Percentiles rank a stretch among this genome's conserved stretches.
Conservation (phyloP, 2,797 vertebrate genomes). For the Sphenodon punctatus region DNA sequence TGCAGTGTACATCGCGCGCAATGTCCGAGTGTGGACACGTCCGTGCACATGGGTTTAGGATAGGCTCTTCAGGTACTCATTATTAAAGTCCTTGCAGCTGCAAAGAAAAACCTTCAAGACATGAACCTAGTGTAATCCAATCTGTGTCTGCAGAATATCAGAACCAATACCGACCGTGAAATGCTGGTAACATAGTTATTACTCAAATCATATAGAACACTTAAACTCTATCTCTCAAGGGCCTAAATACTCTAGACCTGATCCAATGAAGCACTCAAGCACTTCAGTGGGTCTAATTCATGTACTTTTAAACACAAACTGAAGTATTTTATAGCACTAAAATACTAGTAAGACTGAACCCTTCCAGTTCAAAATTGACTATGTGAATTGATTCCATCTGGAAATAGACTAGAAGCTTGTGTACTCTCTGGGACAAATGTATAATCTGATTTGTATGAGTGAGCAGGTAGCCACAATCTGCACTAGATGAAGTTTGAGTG, state of each 20-base stretch:
- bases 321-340: not conserved
- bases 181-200: not conserved
- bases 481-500: not conserved
- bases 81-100: no score
- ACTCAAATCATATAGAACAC: not conserved
- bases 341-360: not conserved
- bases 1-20: no score
- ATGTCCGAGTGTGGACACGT: no score
- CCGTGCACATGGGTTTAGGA: no score
- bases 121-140: not conserved
- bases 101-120: not conserved
- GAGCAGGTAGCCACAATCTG: not conserved
- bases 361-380: not conserved
- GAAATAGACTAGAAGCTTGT: not conserved
- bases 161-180: not conserved
- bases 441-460: not conserved
- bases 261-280: slow-evolving; percentile 2
- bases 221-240: not conserved
- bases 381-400: not conserved
- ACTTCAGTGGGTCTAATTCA: not conserved
- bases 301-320: not conserved
- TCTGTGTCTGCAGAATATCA: not conserved
- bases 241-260: not conserved
- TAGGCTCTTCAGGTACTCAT: no score
- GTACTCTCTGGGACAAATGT: not conserved